A percentile compares a stretch with the other conserved stretches of the same genome.
Conservation (phyloP, 2,797 vertebrate genomes). For the Synaphobranchus kaupii region DNA sequence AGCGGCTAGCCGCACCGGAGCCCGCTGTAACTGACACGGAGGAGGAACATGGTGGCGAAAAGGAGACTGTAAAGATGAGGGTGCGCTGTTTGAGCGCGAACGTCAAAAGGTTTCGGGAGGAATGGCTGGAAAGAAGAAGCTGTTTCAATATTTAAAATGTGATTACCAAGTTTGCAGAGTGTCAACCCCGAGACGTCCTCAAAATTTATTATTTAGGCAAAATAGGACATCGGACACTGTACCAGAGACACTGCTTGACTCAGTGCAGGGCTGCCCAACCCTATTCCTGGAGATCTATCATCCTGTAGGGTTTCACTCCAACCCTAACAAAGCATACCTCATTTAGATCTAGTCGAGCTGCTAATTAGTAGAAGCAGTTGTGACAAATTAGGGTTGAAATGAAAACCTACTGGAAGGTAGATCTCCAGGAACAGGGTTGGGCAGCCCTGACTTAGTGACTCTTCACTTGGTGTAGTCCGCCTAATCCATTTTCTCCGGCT, state of each 20-base stretch:
- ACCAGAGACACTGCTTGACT: conserved; percentile 40
- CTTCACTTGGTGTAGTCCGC: conserved; percentile 38
- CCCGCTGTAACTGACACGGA: background rate
- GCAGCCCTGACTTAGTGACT: no score
- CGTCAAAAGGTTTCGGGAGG: background rate
- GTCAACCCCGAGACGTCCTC: conserved; percentile 37
- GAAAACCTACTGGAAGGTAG: no score
- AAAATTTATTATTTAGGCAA: conserved; percentile 47
- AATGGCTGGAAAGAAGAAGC: background rate
- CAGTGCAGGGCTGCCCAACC: no score
- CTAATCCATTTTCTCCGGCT: conserved; percentile 43
- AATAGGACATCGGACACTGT: background rate
- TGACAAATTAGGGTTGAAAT: no score
- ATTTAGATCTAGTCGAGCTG: no score
- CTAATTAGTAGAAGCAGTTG: no score
- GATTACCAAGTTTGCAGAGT: conserved; percentile 40
- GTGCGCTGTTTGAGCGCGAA: conserved; percentile 12
- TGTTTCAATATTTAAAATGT: conserved; percentile 13
- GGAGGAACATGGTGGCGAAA: conserved; percentile 21
- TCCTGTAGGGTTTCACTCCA: no score
- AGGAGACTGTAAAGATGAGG: background rate
- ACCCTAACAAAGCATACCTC: no score
- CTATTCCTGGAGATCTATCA: no score
- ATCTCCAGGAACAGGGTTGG: no score
- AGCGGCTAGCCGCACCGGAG: background rate